Evolutionary conservation across 2,888 invertebrate species (phyloP).

Genomic region (Chromoteleia sp.): DNA sequence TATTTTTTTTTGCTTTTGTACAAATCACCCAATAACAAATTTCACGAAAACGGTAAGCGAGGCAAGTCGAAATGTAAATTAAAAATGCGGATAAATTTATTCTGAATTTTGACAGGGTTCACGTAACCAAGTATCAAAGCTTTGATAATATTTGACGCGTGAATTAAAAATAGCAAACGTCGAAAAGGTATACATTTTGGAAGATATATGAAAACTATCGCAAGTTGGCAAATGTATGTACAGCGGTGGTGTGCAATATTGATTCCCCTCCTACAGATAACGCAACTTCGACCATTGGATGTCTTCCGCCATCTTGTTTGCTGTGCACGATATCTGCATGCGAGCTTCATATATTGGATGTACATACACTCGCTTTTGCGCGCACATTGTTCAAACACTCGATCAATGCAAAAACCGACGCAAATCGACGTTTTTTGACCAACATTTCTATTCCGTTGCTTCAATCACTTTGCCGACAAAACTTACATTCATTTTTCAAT

Average conservation of each 20-base stretch:
- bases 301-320: conserved; percentile 73
- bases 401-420: conserved; percentile 62
- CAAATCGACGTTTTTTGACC: conserved; percentile 51
- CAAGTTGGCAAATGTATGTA: conserved; percentile 44
- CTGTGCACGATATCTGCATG: conserved; percentile 67
- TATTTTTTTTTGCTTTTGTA: no score
- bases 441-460: conserved; percentile 35
- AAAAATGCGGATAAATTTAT: background rate
- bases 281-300: conserved; percentile 71
- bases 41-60: no score
- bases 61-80: background rate
- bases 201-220: conserved; percentile 54
- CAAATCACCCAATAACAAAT: no score
- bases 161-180: conserved; percentile 42
- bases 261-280: conserved; percentile 72
- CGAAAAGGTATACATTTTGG: conserved; percentile 33
- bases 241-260: conserved; percentile 65
- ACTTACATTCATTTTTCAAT: conserved; percentile 5
- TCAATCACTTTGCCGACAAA: conserved; percentile 38
- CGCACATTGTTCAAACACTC: conserved; percentile 65
- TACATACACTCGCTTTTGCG: conserved; percentile 57
- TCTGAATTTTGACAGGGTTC: conserved; percentile 5
- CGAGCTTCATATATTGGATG: conserved; percentile 65
- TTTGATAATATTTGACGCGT: conserved; percentile 22
- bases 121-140: conserved; percentile 2